A percentile compares a stretch with the other conserved stretches of the same genome.
Evolutionary conservation across 2,888 invertebrate species (phyloP).

Genomic region (Tenthredo distinguenda): DNA sequence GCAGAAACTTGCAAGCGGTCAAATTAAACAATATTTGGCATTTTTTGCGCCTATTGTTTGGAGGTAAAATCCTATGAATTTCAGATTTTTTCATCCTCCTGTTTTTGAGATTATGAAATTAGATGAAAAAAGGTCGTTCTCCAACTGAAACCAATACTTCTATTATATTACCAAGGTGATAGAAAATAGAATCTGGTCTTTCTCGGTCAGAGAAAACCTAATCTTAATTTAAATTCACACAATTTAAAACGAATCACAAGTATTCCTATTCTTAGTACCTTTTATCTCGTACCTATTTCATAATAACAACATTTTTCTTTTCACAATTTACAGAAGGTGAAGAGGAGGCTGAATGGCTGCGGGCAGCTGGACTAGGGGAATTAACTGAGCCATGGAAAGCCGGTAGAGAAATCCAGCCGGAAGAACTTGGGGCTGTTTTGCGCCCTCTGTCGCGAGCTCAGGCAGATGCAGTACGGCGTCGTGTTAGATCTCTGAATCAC

Average conservation of each 20-base stretch:
- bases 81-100: no score
- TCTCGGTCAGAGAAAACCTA: neutral
- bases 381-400: slow-evolving; percentile 86
- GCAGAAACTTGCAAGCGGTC: no score
- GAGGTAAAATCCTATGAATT: no score
- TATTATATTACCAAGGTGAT: neutral
- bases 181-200: no score
- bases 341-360: slow-evolving; percentile 88
- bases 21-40: no score
- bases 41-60: no score
- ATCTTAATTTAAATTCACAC: neutral
- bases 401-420: slow-evolving; percentile 82
- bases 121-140: no score
- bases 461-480: slow-evolving; percentile 87
- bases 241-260: neutral
- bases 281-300: neutral
- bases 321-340: slow-evolving; percentile 83
- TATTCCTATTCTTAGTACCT: neutral
- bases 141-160: no score
- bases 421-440: slow-evolving; percentile 80
- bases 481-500: slow-evolving; percentile 88
- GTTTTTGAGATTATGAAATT: no score
- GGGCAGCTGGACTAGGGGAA: slow-evolving; percentile 86
- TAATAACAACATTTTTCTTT: neutral
- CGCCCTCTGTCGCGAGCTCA: slow-evolving; percentile 85